Conservation (phyloP, 2,888 invertebrate species). For the Agrotis clavis region DNA sequence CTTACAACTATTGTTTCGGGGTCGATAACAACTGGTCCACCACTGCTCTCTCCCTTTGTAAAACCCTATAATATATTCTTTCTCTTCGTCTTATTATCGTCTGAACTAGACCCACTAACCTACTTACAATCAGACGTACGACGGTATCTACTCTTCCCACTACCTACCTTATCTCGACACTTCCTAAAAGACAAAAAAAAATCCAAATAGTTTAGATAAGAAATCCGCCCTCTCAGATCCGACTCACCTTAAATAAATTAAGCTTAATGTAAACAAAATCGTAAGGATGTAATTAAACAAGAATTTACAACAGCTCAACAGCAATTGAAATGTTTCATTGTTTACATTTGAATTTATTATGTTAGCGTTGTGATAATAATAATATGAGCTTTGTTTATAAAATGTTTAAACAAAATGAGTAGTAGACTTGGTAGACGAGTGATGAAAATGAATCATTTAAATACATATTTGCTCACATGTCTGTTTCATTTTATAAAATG, state of each 20-base stretch:
- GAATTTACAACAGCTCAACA: constrained; percentile 27
- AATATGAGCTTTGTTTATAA: constrained; percentile 22
- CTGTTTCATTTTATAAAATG: background rate
- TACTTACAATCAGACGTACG: constrained; percentile 3
- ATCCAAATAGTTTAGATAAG: constrained; percentile 21
- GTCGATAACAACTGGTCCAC: too few species aligned
- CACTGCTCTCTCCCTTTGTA: too few species aligned
- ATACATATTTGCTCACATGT: background rate
- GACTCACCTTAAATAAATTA: constrained; percentile 21
- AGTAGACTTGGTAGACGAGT: too few species aligned
- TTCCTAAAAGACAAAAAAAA: constrained; percentile 39
- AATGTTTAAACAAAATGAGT: constrained; percentile 8
- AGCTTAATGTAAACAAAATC: constrained; percentile 16
- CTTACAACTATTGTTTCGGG: too few species aligned
- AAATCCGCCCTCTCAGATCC: background rate
- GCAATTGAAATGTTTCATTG: constrained; percentile 11
- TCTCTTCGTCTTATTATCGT: too few species aligned
- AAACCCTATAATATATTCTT: too few species aligned
- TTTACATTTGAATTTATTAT: constrained; percentile 23
- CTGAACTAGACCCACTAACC: constrained; percentile 22
- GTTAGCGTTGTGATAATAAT: background rate
- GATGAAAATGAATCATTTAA: constrained; percentile 10
- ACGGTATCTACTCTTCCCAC: constrained; percentile 13
- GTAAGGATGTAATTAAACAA: constrained; percentile 22
- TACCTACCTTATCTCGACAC: constrained; percentile 35